A percentile compares a stretch with the other conserved stretches of the same genome.
Evolutionary conservation across 2,113 vertebrate genomes (phyloP).

Genomic region (Theristicus caerulescens): DNA sequence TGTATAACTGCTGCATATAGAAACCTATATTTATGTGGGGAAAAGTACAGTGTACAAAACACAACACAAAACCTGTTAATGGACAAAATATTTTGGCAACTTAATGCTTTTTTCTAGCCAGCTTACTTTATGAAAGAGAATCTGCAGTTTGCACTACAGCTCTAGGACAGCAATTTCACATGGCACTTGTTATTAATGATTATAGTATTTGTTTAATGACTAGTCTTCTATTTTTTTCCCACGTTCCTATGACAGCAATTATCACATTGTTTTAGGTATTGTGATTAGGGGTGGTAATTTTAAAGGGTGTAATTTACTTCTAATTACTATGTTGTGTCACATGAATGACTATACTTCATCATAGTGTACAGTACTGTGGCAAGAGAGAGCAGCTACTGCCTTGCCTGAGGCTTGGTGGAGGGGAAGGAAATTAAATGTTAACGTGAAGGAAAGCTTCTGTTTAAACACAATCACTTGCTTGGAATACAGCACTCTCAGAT

Average conservation of each 20-base stretch:
- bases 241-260: neutral
- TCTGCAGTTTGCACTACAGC: neutral
- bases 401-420: neutral
- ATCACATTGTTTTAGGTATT: conserved; percentile 26
- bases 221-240: conserved; percentile 11
- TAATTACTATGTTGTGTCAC: conserved; percentile 55
- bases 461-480: conserved; percentile 2
- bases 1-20: neutral
- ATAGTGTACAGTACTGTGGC: neutral
- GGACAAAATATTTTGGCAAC: neutral
- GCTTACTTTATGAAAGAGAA: neutral
- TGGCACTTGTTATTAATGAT: conserved; percentile 38
- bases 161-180: neutral
- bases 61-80: neutral
- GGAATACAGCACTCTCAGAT: neutral
- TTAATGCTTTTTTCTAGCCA: neutral
- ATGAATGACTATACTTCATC: conserved; percentile 13
- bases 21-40: neutral
- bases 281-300: conserved; percentile 3
- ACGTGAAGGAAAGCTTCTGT: conserved; percentile 2
- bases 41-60: neutral
- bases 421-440: conserved; percentile 29
- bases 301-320: conserved; percentile 18
- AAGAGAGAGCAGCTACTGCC: neutral
- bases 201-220: conserved; percentile 26